Base-by-base conservation (phyloP, 2,888 invertebrate genomes). In the Cephalotes varians region DNA sequence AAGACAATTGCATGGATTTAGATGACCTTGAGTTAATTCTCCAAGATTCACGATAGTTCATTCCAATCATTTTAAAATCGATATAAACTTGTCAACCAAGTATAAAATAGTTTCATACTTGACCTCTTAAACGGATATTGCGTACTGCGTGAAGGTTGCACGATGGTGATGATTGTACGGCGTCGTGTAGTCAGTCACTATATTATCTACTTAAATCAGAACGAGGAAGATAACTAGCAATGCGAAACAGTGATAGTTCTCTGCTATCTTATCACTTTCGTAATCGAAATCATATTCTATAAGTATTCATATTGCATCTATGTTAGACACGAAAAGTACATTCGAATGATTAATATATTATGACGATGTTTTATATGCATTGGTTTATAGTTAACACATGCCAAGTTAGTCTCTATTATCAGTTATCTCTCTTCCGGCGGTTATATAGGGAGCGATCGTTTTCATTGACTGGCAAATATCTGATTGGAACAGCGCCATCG, bases 381-480 rank as follows among this genome's bases (percentile, higher is more conserved):
- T 47, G 76, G 37, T 21, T 77, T 31, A 31, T 9, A 51, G 69
- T 79, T 71, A 71, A 64, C 74, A 67, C 79, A 15, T 31, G 47
- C 65, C 56, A 69, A 64, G 49, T 76, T 76, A 18, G 15, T 40
- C 58, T 49, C 4, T 79, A 83, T 79, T 21, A 77, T 47, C 44
- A 82, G 54, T 79, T 72, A 72, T 80, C 72, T 74, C 25, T 62
- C 47, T 47, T 18, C 10, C 21, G 83, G 9, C 28, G 37, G 51
- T n/a, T n/a, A 21, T 9, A 60, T 58, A 73, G 67, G 76, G 54
- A 34, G 67, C 64, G 51, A 80, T 83, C 69, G 82, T 84, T 85
- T 88, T 87, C 88, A 88, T 88, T 87, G 88, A 87, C 84, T 54
- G 82, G 71, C 62, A 60, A 79, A 54, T 88, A 85, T 87, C 89